Conservation (phyloP, 2,113 vertebrate species). For the Bungarus multicinctus region DNA sequence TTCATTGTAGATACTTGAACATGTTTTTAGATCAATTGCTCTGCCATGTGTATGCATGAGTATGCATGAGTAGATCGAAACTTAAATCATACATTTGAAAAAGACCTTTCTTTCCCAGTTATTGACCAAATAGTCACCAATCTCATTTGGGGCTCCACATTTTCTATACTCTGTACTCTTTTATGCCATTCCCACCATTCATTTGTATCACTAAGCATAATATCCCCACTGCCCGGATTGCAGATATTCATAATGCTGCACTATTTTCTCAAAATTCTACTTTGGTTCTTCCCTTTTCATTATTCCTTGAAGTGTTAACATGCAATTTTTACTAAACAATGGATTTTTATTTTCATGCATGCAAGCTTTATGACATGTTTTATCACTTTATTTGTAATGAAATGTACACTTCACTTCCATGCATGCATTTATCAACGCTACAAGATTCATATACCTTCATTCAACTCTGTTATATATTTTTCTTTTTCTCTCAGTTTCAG, state of each 20-base stretch:
- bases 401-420: neutral
- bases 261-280: neutral
- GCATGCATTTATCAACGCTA: neutral
- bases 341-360: neutral
- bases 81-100: neutral
- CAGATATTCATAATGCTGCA: neutral
- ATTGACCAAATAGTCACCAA: neutral
- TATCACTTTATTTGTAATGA: neutral
- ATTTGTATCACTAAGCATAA: neutral
- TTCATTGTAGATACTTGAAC: neutral
- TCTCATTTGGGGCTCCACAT: neutral
- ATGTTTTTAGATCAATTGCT: neutral
- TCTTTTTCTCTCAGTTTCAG: neutral
- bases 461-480: neutral
- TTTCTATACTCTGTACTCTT: neutral
- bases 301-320: neutral
- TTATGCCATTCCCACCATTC: neutral
- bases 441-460: too few species aligned
- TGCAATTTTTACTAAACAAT: neutral
- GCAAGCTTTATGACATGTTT: neutral
- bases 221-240: neutral
- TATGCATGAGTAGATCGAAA: neutral
- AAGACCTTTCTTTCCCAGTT: neutral
- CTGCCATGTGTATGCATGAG: neutral
- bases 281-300: neutral